Evolutionary conservation across 1,140 invertebrate species (phyloP), one percentile per base, ranked within the genome.

Genomic region (Epicauta chinensis): DNA sequence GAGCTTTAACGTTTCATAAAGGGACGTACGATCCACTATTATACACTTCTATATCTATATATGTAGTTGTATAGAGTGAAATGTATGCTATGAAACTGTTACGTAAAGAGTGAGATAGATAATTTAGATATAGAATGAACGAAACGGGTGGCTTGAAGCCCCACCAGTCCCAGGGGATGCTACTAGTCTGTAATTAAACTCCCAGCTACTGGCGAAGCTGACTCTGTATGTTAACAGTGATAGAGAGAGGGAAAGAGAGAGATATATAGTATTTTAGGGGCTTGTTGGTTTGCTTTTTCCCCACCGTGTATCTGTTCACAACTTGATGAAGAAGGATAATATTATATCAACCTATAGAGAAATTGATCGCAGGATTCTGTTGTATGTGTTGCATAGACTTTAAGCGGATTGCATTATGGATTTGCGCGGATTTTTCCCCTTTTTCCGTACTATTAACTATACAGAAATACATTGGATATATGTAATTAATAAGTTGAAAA

Each of bases 161-260:
- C 61, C 58, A 45, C 51, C 58, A 55, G 50, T 60, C 61, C 58
- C 61, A 37, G 51, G 61, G 61, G 58, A 62, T 56, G 61, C 61
- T 41, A 62, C 61, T 46, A 62, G 61, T 60, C 61, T 62, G 61
- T 62, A 62, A 62, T 62, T 62, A 62, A 62, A 62, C 61, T 59
- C 61, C 58, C 55, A 55, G 51, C 58, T 55, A 58, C 52, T 55
- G 55, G 37, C 48, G 53, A 50, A 51, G 51, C 51, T 57, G 32
- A 34, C 51, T 31, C 41, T 42, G 51, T 48, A 44, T 23, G 7
- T n/a, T n/a, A n/a, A n/a, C 7, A 23, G 4, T 23, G 23, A 23
- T 3, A 5, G 23, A 23, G 7, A 5, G 23, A 23, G 4, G 7
- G 23, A 23, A 23, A 5, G 23, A 23, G 23, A 23, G 4, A 23